These are phyloP conservation scores for Papilio polyxenes DNA, from an alignment of 1,140 invertebrate species.

Conservation along the genomic window DNA sequence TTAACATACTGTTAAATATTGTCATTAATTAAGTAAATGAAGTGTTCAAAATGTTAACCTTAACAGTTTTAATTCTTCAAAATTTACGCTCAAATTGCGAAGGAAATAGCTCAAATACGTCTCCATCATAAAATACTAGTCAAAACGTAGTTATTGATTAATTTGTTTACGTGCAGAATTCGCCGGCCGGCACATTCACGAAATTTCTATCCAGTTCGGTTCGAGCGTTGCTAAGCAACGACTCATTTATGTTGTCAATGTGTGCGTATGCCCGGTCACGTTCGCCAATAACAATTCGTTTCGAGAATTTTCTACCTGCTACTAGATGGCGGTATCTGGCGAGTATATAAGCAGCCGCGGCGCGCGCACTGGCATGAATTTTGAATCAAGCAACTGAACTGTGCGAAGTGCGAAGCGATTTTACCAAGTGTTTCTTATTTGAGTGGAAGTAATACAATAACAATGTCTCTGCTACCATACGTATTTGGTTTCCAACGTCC, in stretches of 20 bases:
- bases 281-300: conserved; percentile 29
- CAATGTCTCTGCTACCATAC: conserved; percentile 69
- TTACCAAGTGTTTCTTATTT: conserved; percentile 34
- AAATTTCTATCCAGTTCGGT: conserved; percentile 28
- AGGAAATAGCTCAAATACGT: not conserved
- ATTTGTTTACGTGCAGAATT: conserved; percentile 15
- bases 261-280: not conserved
- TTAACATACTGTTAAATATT: not conserved
- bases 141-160: conserved; percentile 2
- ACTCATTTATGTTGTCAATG: conserved; percentile 32
- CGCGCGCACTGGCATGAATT: conserved; percentile 42
- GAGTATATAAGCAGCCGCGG: conserved; percentile 55
- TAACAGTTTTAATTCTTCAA: not conserved
- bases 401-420: conserved; percentile 43
- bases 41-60: not conserved
- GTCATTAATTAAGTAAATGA: not conserved
- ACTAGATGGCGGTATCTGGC: conserved; percentile 59
- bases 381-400: conserved; percentile 49
- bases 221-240: conserved; percentile 28
- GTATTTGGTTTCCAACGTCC: conserved; percentile 69
- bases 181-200: conserved; percentile 45
- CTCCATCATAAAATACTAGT: not conserved
- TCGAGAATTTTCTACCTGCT: conserved; percentile 62
- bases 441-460: conserved; percentile 30
- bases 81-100: not conserved